Conservation (phyloP, 2,113 vertebrate genomes). For the Chaetodon trifascialis region DNA sequence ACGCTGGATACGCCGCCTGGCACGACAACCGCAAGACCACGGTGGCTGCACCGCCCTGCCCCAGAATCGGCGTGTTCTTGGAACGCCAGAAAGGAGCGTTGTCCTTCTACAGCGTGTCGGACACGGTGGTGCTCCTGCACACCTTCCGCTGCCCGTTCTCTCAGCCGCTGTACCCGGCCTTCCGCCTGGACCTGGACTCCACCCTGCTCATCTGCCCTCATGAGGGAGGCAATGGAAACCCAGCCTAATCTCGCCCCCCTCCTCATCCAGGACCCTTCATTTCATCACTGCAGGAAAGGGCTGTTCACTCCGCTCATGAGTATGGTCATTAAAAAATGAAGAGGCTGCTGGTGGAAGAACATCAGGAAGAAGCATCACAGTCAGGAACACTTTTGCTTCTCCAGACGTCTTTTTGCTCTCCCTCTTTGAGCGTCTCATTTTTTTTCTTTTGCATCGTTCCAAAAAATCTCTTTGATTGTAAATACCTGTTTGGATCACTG, state of each 20-base stretch:
- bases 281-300: slow-evolving; percentile 28
- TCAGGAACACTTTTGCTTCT: slow-evolving; percentile 3
- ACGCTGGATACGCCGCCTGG: slow-evolving; percentile 80
- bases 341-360: background rate
- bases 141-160: slow-evolving; percentile 76
- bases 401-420: background rate
- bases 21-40: slow-evolving; percentile 82
- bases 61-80: slow-evolving; percentile 78
- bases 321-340: background rate
- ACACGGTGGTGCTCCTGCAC: slow-evolving; percentile 76
- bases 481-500: background rate
- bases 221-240: slow-evolving; percentile 36
- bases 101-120: slow-evolving; percentile 80
- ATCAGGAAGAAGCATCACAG: slow-evolving; percentile 2
- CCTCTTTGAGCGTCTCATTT: background rate
- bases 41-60: slow-evolving; percentile 73
- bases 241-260: background rate
- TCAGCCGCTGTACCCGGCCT: slow-evolving; percentile 81
- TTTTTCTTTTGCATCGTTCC: background rate
- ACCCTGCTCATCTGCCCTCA: slow-evolving; percentile 75
- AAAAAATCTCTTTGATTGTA: background rate
- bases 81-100: slow-evolving; percentile 78
- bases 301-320: background rate
- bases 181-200: slow-evolving; percentile 81
- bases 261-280: background rate